Percentiles rank a stretch among this genome's conserved stretches.
These are phyloP conservation scores for Erithacus rubecula DNA, from an alignment of 2,797 vertebrate genomes.

Conservation along the genomic window DNA sequence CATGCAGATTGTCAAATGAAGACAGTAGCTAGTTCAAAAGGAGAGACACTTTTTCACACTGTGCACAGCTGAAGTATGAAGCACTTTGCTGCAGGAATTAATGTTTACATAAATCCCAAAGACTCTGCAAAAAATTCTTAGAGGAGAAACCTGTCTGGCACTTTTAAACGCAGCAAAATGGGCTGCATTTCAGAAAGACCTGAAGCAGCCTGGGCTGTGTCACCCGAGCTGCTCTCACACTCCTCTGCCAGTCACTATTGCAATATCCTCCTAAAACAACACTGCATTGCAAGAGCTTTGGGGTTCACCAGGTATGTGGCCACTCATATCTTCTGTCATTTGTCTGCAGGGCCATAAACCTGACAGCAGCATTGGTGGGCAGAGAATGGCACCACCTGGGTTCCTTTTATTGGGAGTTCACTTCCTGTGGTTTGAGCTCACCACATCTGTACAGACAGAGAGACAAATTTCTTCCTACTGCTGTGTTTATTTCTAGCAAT, in stretches of 20 bases:
- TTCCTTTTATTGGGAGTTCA: neutral
- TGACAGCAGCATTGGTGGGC: neutral
- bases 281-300: neutral
- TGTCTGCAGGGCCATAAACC: neutral
- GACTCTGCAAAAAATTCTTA: neutral
- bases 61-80: neutral
- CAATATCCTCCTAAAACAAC: neutral
- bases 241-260: neutral
- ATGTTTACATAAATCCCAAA: neutral
- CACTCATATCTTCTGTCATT: neutral
- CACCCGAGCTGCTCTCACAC: neutral
- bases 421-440: neutral
- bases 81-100: neutral
- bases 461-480: neutral
- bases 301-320: neutral
- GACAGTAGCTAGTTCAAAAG: neutral
- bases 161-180: neutral
- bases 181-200: neutral
- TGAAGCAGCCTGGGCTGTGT: neutral
- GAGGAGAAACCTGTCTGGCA: neutral
- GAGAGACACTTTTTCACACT: neutral
- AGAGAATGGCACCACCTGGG: accelerated
- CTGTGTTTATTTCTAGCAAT: neutral
- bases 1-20: neutral
- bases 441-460: neutral